A percentile compares a stretch with the other conserved stretches of the same genome.
Evolutionary conservation across 1,140 invertebrate genomes (phyloP).

Genomic region (Phenacoccus solenopsis): DNA sequence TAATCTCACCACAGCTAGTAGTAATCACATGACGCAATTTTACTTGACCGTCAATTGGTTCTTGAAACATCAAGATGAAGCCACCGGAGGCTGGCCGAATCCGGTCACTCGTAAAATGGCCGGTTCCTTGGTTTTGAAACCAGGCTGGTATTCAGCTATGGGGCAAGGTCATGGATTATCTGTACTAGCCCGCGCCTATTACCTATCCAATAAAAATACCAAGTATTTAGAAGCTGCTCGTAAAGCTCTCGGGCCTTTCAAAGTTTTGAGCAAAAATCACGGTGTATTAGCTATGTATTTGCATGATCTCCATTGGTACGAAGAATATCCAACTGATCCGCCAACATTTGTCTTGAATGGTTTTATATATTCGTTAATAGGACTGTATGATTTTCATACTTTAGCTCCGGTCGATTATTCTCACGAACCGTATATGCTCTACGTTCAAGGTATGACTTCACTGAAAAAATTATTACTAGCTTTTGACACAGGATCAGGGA

Average conservation of each 20-base stretch:
- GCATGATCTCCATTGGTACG: conserved; percentile 71
- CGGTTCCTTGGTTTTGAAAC: conserved; percentile 56
- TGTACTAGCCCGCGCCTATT: conserved; percentile 75
- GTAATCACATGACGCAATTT: conserved; percentile 78
- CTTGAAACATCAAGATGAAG: conserved; percentile 64
- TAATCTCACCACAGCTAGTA: conserved; percentile 69
- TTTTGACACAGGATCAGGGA: conserved; percentile 90
- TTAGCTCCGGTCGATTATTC: conserved; percentile 38
- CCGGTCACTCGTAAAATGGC: conserved; percentile 60
- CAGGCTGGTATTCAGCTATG: conserved; percentile 92
- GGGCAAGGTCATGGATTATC: conserved; percentile 94
- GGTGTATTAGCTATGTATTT: conserved; percentile 78
- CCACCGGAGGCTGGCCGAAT: conserved; percentile 78
- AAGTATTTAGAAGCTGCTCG: conserved; percentile 69
- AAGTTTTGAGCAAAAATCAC: conserved; percentile 49
- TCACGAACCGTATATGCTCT: conserved; percentile 60
- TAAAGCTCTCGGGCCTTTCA: conserved; percentile 67
- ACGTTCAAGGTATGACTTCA: conserved; percentile 72
- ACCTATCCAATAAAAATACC: conserved; percentile 58
- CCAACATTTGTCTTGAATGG: conserved; percentile 94
- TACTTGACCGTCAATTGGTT: conserved; percentile 90
- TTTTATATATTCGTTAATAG: conserved; percentile 95
- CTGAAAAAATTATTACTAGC: conserved; percentile 80
- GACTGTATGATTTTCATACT: conserved; percentile 80
- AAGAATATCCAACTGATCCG: conserved; percentile 95